These are phyloP conservation scores for Zootoca vivipara DNA, from an alignment of 2,113 vertebrate species.

Conservation along the genomic window DNA sequence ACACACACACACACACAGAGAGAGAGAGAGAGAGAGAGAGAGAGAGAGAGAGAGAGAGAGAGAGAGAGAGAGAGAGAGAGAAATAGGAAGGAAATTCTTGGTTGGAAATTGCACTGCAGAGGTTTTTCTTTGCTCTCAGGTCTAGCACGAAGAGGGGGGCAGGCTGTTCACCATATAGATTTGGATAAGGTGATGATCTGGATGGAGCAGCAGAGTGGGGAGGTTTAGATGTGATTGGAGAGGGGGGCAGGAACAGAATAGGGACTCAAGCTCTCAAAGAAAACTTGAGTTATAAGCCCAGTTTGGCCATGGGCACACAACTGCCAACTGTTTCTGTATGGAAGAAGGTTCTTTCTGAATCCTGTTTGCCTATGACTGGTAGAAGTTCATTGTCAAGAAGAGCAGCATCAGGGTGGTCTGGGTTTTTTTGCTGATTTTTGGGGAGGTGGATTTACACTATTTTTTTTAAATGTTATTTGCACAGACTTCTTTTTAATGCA, in stretches of 20 bases:
- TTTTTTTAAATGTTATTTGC: no score
- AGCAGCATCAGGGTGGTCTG: background rate
- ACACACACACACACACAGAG: slow-evolving; percentile 20
- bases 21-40: no score
- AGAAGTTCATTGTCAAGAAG: background rate
- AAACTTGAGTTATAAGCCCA: background rate
- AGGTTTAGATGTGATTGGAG: slow-evolving; percentile 34
- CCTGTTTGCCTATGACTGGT: background rate
- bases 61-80: slow-evolving; percentile 3
- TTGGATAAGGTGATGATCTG: slow-evolving; percentile 33
- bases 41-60: no score
- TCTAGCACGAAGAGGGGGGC: slow-evolving; percentile 39
- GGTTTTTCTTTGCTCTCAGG: slow-evolving; percentile 66
- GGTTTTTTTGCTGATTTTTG: no score
- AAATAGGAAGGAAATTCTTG: slow-evolving; percentile 72
- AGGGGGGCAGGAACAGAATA: slow-evolving; percentile 5
- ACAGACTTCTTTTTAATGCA: no score
- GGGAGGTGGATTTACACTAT: no score
- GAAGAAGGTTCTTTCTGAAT: background rate
- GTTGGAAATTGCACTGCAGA: slow-evolving; percentile 73
- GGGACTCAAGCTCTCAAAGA: slow-evolving; percentile 34
- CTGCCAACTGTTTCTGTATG: slow-evolving; percentile 7
- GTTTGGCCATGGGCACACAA: background rate
- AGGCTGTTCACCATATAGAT: background rate
- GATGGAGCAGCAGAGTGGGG: slow-evolving; percentile 39